Evolutionary conservation across 2,888 invertebrate genomes (phyloP).

Genomic region (Arenicola marina): DNA sequence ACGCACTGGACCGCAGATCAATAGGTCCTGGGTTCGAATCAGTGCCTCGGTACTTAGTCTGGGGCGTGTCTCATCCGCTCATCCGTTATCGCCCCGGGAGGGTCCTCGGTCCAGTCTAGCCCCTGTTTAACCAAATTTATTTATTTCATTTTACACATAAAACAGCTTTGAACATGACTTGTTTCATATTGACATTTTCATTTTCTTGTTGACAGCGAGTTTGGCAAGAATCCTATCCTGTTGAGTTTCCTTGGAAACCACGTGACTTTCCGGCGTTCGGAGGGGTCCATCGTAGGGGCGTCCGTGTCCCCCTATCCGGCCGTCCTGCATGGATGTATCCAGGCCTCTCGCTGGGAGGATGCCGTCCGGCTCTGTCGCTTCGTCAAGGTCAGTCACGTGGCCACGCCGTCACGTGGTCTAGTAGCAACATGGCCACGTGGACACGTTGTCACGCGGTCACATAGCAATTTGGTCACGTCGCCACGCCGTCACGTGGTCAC

Average conservation of each 20-base stretch:
- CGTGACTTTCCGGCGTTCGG: slow-evolving; percentile 81
- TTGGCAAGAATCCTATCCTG: slow-evolving; percentile 83
- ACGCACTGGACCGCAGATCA: too few relatives aligned
- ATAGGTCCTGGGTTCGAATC: too few relatives aligned
- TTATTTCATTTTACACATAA: background rate
- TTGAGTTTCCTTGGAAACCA: slow-evolving; percentile 82
- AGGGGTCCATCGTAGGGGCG: slow-evolving; percentile 82
- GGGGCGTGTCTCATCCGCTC: too few relatives aligned
- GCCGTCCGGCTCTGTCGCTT: slow-evolving; percentile 79
- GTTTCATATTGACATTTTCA: background rate
- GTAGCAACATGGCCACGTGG: too few relatives aligned
- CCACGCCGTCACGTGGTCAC: too few relatives aligned
- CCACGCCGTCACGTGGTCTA: too few relatives aligned
- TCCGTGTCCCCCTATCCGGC: slow-evolving; percentile 73
- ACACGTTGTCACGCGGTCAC: too few relatives aligned
- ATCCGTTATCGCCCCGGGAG: too few relatives aligned
- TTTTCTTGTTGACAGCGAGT: slow-evolving; percentile 69
- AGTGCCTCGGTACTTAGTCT: too few relatives aligned
- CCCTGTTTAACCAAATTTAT: background rate
- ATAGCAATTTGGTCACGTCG: too few relatives aligned
- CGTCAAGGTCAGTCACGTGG: slow-evolving; percentile 68
- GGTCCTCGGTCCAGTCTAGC: too few relatives aligned
- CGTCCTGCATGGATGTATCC: slow-evolving; percentile 71
- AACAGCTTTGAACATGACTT: background rate
- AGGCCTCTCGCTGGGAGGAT: slow-evolving; percentile 72